Conservation (phyloP, 2,888 invertebrate species). For the Andrena dorsata region DNA sequence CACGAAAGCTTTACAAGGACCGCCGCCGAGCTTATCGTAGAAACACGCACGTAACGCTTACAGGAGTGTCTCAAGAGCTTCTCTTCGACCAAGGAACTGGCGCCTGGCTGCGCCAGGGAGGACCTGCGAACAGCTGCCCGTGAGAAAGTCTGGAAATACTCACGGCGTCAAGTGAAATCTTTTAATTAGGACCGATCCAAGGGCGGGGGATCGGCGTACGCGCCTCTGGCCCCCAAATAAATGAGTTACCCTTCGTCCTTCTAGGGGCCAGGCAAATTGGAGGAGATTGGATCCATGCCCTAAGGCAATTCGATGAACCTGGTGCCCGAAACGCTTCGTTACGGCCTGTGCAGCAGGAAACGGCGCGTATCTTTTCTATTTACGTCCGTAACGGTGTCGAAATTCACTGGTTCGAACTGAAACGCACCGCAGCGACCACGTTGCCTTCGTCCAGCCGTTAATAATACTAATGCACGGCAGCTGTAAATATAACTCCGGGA, state of each 20-base stretch:
- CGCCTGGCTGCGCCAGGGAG: constrained; percentile 27
- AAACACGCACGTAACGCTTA: constrained; percentile 32
- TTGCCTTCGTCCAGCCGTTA: constrained; percentile 11
- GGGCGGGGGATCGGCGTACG: constrained; percentile 54
- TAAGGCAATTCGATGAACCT: constrained; percentile 47
- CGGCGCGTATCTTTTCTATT: constrained; percentile 44
- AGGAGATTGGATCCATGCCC: constrained; percentile 65
- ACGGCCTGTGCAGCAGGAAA: constrained; percentile 40
- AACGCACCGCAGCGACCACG: background rate
- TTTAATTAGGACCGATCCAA: constrained; percentile 68
- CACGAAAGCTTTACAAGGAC: constrained; percentile 33
- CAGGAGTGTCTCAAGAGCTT: constrained; percentile 49
- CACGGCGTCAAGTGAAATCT: constrained; percentile 64
- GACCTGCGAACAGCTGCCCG: constrained; percentile 49
- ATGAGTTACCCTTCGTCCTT: constrained; percentile 58
- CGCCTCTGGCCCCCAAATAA: constrained; percentile 63
- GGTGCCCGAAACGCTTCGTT: constrained; percentile 20
- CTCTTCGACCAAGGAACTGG: constrained; percentile 28
- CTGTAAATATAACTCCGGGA: constrained; percentile 6
- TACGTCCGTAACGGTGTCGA: constrained; percentile 34
- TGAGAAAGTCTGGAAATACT: constrained; percentile 63
- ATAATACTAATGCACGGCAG: background rate
- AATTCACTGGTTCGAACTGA: constrained; percentile 10
- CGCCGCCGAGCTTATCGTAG: constrained; percentile 39
- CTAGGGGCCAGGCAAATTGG: constrained; percentile 73